These are phyloP conservation scores for Linurgus olivaceus DNA, from an alignment of 2,797 vertebrate genomes.

Conservation along the genomic window DNA sequence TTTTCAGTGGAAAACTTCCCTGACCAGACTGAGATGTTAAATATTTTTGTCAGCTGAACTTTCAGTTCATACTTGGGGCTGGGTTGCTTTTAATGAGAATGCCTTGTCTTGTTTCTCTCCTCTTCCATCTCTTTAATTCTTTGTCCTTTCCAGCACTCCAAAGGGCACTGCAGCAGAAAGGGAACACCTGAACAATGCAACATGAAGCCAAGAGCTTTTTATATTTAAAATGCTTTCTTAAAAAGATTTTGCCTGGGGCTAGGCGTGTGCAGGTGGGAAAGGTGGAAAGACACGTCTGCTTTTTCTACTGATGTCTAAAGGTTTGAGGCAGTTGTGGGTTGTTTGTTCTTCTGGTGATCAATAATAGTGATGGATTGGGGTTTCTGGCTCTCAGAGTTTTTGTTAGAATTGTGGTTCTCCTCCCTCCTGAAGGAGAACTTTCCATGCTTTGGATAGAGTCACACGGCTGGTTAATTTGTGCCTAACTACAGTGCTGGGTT, in stretches of 20 bases:
- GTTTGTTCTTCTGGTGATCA: background rate
- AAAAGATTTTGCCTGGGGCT: background rate
- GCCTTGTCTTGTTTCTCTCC: background rate
- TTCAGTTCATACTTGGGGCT: background rate
- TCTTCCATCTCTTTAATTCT: background rate
- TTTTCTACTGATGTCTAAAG: background rate
- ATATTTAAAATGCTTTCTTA: background rate
- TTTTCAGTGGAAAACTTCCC: background rate
- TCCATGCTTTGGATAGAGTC: background rate
- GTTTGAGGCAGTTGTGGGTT: background rate
- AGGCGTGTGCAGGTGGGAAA: background rate
- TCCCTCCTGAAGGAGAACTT: background rate
- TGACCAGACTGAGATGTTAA: background rate
- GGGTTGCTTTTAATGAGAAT: slow-evolving; percentile 1
- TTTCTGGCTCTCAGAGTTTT: background rate
- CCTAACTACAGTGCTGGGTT: background rate
- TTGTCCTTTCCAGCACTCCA: background rate
- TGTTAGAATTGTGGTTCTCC: background rate
- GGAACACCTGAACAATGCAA: background rate
- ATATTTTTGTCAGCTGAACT: background rate
- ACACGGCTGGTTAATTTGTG: background rate
- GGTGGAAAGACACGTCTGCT: background rate
- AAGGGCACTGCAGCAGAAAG: background rate
- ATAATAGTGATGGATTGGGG: background rate
- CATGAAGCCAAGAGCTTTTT: background rate